phyloP scores from a whole-genome alignment of 1,140 invertebrate genomes.

The Anastrepha ludens region DNA sequence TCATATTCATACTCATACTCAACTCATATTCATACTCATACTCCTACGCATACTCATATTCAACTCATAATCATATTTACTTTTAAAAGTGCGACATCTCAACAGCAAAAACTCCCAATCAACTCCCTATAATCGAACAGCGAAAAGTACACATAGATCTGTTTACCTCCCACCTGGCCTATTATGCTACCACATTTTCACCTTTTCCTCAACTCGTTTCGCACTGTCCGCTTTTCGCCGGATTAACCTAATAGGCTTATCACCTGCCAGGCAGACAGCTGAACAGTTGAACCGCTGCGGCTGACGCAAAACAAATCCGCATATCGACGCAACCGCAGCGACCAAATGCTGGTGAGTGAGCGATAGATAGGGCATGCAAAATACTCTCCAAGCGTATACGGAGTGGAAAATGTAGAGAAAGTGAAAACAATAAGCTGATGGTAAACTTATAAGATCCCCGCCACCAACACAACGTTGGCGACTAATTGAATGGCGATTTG shows the following conservation, averaged over 20 bases:
- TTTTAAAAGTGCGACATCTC: neutral
- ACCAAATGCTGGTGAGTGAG: neutral
- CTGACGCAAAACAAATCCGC: slow-evolving; percentile 21
- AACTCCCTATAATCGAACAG: no score
- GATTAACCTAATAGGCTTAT: slow-evolving; percentile 52
- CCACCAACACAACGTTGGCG: neutral
- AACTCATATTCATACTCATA: neutral
- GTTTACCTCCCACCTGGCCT: neutral
- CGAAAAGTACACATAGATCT: no score
- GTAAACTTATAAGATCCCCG: slow-evolving; percentile 29
- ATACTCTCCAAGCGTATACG: neutral
- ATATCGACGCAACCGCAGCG: slow-evolving; percentile 43
- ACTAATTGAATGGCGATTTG: slow-evolving; percentile 40
- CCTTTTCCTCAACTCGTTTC: neutral
- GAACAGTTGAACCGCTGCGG: neutral
- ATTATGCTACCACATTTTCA: neutral
- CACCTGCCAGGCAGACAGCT: slow-evolving; percentile 35
- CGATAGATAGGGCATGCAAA: neutral
- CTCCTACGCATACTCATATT: neutral
- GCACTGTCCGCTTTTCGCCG: neutral
- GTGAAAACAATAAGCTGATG: slow-evolving; percentile 50
- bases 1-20: no score
- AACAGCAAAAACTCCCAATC: neutral
- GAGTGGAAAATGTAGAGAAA: slow-evolving; percentile 21
- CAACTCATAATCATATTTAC: neutral